Evolutionary conservation across 2,888 invertebrate genomes (phyloP), one percentile per base, ranked within the genome.

Genomic region (Plebejus argus): DNA sequence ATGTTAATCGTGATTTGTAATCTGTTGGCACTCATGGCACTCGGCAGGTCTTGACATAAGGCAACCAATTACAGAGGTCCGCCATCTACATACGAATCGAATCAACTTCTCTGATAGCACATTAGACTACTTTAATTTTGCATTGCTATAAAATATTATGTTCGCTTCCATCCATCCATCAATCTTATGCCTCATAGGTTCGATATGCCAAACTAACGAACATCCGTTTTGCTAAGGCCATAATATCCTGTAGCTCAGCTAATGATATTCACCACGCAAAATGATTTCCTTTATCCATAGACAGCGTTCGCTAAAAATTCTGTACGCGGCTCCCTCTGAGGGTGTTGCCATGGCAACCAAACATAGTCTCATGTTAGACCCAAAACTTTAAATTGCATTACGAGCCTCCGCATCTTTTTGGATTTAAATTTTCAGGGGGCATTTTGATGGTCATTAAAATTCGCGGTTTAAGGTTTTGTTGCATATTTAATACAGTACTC

Each of bases 241-340:
- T 39, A 20, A 53, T 56, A 28, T 56, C 71, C 71, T 77, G 35
- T 58, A 56, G 56, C 83, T 89, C 86, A 83, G 84, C 88, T 91
- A 93, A 93, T 93, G 90, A 91, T 92, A 93, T 93, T 93, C 93
- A 93, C 90, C 91, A 89, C 87, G 90, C 91, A 90, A 92, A 92
- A 92, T 89, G 90, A 90, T 88, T 91, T 91, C 89, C 91, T 90
- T 90, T 90, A 89, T 90, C 89, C 90, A 86, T 86, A 89, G 78
- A 81, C 87, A 88, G 88, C 86, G 84, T 85, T 90, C 88, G 88
- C 89, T 92, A 91, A 89, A 88, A 92, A 90, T 89, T 91, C 88
- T 85, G 89, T 86, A 85, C 86, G 84, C 86, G 79, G 81, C 71
- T 76, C 78, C 80, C 71, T 45, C n/a, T 79, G 84, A 89, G 94